Conservation (phyloP, 1,140 invertebrate genomes). For the Drosophila teissieri region DNA sequence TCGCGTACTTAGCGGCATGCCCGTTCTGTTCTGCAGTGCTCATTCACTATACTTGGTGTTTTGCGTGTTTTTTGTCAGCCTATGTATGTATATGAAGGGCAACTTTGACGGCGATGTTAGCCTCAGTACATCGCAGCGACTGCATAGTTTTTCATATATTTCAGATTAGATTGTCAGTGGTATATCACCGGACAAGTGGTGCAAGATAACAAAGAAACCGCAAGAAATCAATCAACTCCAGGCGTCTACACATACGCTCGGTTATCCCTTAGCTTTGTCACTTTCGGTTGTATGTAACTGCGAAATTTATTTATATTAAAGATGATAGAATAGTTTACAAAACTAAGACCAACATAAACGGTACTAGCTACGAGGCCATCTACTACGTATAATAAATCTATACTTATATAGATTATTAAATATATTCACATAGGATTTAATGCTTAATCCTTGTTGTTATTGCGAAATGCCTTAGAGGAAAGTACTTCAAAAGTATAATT, state of each 20-base stretch:
- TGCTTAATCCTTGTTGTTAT: too few species aligned
- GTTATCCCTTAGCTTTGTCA: not conserved
- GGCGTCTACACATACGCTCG: constrained; percentile 2
- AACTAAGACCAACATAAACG: too few species aligned
- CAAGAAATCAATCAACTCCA: constrained; percentile 54
- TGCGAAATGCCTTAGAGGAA: not conserved
- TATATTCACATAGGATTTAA: too few species aligned
- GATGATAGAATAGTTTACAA: too few species aligned
- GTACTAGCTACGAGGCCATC: too few species aligned
- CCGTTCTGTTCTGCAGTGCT: constrained; percentile 12
- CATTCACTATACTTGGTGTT: constrained; percentile 48
- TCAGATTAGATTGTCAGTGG: constrained; percentile 78
- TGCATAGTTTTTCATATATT: constrained; percentile 72
- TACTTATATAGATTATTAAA: too few species aligned
- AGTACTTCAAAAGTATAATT: not conserved
- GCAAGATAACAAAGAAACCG: constrained; percentile 33
- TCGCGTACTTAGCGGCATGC: constrained; percentile 75
- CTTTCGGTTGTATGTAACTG: not conserved
- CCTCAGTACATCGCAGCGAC: constrained; percentile 30
- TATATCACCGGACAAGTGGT: constrained; percentile 76
- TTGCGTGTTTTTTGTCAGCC: constrained; percentile 78
- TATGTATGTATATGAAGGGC: constrained; percentile 14
- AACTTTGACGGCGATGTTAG: not conserved
- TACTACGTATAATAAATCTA: too few species aligned
- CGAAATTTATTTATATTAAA: too few species aligned